Conservation (phyloP, 2,888 invertebrate genomes). For the Abrostola tripartita region DNA sequence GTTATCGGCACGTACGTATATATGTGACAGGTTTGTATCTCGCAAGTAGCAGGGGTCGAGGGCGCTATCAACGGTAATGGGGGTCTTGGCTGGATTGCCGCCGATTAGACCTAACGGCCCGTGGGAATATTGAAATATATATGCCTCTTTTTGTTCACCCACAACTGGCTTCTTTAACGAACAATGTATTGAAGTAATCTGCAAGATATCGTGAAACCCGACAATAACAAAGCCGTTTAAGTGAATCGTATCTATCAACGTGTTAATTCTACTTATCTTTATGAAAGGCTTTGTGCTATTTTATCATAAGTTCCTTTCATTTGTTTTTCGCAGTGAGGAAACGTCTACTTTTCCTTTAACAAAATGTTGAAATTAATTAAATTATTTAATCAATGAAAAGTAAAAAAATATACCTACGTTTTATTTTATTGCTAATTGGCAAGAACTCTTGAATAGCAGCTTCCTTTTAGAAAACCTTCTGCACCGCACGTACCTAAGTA, state of each 20-base stretch:
- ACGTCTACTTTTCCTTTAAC: constrained; percentile 8
- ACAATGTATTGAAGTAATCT: constrained; percentile 39
- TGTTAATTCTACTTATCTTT: constrained; percentile 42
- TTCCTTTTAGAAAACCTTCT: constrained; percentile 15
- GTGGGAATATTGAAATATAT: constrained; percentile 76
- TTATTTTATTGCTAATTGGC: constrained; percentile 33
- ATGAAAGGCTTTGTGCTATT: constrained; percentile 27
- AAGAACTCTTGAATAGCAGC: constrained; percentile 12
- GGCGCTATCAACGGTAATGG: constrained; percentile 81
- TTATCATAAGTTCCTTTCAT: constrained; percentile 21
- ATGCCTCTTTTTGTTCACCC: constrained; percentile 42
- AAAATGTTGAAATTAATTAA: constrained; percentile 8
- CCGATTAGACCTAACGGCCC: constrained; percentile 80
- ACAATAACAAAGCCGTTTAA: constrained; percentile 28
- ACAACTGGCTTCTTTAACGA: constrained; percentile 40
- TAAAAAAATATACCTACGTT: constrained; percentile 17
- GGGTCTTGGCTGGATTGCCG: constrained; percentile 76
- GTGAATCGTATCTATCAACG: constrained; percentile 25
- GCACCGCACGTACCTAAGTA: background rate
- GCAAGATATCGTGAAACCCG: constrained; percentile 32
- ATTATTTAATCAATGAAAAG: no score
- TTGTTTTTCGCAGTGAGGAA: constrained; percentile 3
- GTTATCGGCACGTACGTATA: constrained; percentile 73
- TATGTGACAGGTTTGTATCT: constrained; percentile 66
- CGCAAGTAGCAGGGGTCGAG: constrained; percentile 58